These are phyloP conservation scores for Apodemia duryi DNA, from an alignment of 2,888 invertebrate species.

Conservation along the genomic window DNA sequence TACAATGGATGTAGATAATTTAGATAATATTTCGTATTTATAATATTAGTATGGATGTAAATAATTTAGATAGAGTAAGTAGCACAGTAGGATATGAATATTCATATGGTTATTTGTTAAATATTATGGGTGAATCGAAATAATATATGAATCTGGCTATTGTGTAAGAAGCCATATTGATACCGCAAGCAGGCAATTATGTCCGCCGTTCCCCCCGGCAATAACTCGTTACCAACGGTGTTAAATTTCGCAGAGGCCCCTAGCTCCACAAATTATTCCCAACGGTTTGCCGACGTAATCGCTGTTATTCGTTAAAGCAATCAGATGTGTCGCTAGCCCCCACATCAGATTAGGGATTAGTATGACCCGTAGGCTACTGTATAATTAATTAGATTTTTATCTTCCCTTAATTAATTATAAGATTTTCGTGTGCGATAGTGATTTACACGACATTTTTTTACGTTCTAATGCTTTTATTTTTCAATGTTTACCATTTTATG, in stretches of 20 bases:
- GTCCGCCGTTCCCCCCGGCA: constrained; percentile 18
- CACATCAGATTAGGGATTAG: constrained; percentile 26
- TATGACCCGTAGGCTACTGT: constrained; percentile 19
- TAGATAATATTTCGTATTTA: no score
- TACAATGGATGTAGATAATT: no score
- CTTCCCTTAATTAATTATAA: constrained; percentile 19
- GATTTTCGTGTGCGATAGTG: constrained; percentile 11
- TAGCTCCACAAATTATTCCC: constrained; percentile 56
- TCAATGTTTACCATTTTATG: constrained; percentile 3
- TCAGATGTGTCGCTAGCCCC: constrained; percentile 33
- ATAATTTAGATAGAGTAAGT: no score
- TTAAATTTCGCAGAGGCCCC: constrained; percentile 54
- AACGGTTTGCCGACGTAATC: constrained; percentile 55
- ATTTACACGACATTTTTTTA: constrained; percentile 5
- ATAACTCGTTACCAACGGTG: constrained; percentile 38
- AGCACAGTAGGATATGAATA: no score
- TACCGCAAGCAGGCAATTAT: constrained; percentile 28
- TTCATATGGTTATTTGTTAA: neutral
- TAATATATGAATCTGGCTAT: neutral
- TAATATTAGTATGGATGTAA: no score
- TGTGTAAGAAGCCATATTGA: constrained; percentile 32
- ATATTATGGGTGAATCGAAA: neutral
- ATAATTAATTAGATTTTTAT: constrained; percentile 29
- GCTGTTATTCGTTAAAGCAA: constrained; percentile 63
- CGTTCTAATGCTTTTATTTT: constrained; percentile 4